Percentiles rank a stretch among this genome's conserved stretches.
Evolutionary conservation across 1,140 invertebrate genomes (phyloP).

Genomic region (Nephotettix cincticeps): DNA sequence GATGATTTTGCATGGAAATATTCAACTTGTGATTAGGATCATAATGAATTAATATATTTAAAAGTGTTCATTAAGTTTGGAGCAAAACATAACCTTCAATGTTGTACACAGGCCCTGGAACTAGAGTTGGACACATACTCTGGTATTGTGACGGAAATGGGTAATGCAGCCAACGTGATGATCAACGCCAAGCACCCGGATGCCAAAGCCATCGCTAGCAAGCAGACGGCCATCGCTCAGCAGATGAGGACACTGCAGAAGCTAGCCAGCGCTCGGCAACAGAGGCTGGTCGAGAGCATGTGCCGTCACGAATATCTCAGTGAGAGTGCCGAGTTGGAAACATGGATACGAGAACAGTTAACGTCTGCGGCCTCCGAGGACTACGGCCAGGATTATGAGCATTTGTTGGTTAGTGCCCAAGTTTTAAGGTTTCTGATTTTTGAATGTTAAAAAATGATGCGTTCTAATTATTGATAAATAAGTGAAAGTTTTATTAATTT

Average conservation of each 20-base stretch:
- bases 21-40: no score
- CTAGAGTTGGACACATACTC: constrained; percentile 89
- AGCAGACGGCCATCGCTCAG: constrained; percentile 74
- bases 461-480: no score
- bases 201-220: constrained; percentile 72
- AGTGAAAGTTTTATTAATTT: no score
- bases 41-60: no score
- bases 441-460: no score
- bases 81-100: no score
- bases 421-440: no score
- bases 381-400: constrained; percentile 97
- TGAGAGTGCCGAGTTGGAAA: constrained; percentile 87
- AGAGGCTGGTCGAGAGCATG: constrained; percentile 86
- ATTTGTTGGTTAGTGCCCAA: constrained; percentile 67
- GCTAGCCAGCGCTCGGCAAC: constrained; percentile 74
- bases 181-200: constrained; percentile 75
- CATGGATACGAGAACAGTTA: constrained; percentile 94
- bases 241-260: constrained; percentile 80
- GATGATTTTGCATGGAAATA: no score
- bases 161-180: constrained; percentile 78
- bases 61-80: no score
- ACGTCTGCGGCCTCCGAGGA: constrained; percentile 90
- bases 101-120: constrained; percentile 68
- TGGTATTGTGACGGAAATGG: constrained; percentile 85
- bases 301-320: constrained; percentile 88